Conservation (phyloP, 2,888 invertebrate genomes). For the Bursaphelenchus okinawaensis region DNA sequence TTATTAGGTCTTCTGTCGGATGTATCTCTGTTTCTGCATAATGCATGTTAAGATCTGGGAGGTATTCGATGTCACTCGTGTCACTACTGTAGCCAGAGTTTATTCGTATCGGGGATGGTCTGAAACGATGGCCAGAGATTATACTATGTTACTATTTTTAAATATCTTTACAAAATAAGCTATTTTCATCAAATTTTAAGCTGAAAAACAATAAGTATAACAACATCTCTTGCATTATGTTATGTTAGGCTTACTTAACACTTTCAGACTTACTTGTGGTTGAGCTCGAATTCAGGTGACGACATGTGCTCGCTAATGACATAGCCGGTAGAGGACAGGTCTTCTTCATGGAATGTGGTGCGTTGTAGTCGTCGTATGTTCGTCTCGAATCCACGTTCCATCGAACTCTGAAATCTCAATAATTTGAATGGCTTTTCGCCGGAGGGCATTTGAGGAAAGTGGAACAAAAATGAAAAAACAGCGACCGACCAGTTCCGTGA, state of each 20-base stretch:
- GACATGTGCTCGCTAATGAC: background rate
- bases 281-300: background rate
- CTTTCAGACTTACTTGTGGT: background rate
- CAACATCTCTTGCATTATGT: too few species aligned
- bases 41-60: background rate
- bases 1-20: background rate
- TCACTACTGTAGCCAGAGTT: background rate
- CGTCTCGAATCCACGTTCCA: background rate
- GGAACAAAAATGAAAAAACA: background rate
- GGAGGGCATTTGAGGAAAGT: background rate
- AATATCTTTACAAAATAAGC: too few species aligned
- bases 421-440: background rate
- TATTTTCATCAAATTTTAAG: too few species aligned
- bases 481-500: conserved; percentile 8
- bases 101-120: background rate
- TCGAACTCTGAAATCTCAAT: background rate
- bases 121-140: background rate
- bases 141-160: too few species aligned
- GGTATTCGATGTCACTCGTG: background rate
- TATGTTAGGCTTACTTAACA: too few species aligned
- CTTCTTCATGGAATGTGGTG: background rate
- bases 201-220: too few species aligned
- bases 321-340: background rate
- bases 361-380: background rate
- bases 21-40: background rate